phyloP scores from a whole-genome alignment of 2,113 vertebrate genomes.

The Nannobrachium achirus region DNA sequence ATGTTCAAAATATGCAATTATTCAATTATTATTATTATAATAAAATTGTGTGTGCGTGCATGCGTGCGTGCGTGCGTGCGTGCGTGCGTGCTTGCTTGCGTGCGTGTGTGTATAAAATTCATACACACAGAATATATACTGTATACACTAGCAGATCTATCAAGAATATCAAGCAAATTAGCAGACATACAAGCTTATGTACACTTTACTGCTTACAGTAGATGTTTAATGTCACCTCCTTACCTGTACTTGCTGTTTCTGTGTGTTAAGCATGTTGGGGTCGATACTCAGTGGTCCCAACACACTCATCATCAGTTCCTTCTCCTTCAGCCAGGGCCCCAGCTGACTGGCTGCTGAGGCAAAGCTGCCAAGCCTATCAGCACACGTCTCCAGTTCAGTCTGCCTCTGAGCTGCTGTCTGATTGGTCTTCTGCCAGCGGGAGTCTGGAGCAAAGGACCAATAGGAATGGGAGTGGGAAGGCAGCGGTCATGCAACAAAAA shows the following conservation, averaged over 20 bases:
- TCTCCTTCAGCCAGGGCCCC: slow-evolving; percentile 94
- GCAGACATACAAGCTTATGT: too few relatives aligned
- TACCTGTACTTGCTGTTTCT: slow-evolving; percentile 98
- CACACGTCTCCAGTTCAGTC: slow-evolving; percentile 91
- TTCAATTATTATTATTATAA: too few relatives aligned
- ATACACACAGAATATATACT: too few relatives aligned
- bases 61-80: accelerated
- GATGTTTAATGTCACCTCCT: too few relatives aligned
- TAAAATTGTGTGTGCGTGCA: neutral
- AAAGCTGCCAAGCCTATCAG: slow-evolving; percentile 88
- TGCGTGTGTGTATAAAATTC: accelerated
- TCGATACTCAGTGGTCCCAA: slow-evolving; percentile 96
- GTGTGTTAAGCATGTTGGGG: slow-evolving; percentile 96
- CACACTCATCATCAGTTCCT: slow-evolving; percentile 99
- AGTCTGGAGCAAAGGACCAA: slow-evolving; percentile 76
- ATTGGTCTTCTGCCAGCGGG: slow-evolving; percentile 89
- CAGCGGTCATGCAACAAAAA: neutral
- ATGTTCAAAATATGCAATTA: too few relatives aligned
- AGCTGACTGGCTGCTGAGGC: slow-evolving; percentile 89
- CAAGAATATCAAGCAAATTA: too few relatives aligned
- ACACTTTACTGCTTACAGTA: too few relatives aligned
- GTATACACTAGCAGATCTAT: too few relatives aligned
- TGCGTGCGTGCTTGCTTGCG: accelerated
- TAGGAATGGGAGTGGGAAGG: slow-evolving; percentile 4
- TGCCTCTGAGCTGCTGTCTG: slow-evolving; percentile 87